phyloP scores from a whole-genome alignment of 2,888 invertebrate species.

The Patella ulyssiponensis region DNA sequence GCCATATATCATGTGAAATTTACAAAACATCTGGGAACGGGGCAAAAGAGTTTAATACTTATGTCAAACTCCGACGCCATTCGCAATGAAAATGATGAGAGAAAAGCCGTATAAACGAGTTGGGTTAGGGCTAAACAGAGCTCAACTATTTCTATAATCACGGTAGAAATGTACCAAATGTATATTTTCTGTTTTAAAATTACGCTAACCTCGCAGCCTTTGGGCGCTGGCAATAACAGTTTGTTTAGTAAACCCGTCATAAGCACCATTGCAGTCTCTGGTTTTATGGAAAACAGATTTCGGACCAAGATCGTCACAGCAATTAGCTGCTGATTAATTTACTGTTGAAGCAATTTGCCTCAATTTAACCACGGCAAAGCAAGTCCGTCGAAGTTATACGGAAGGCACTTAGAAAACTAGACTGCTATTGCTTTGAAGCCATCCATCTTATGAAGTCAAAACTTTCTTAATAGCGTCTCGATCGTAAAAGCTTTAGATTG shows the following conservation, averaged over 20 bases:
- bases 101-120: neutral
- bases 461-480: constrained; percentile 11
- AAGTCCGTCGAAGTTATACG: neutral
- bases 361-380: constrained; percentile 14
- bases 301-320: neutral
- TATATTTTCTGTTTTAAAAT: constrained; percentile 7
- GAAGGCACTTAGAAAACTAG: neutral
- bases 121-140: too few relatives aligned
- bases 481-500: constrained; percentile 7
- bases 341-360: constrained; percentile 26
- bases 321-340: constrained; percentile 26
- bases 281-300: constrained; percentile 5
- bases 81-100: constrained; percentile 10
- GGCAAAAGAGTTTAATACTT: neutral
- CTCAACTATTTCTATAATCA: too few relatives aligned
- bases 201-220: neutral
- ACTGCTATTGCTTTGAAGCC: constrained; percentile 1
- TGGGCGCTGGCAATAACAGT: constrained; percentile 5
- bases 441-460: neutral
- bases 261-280: neutral
- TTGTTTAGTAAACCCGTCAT: constrained; percentile 12
- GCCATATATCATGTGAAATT: constrained; percentile 5
- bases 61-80: constrained; percentile 9
- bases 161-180: neutral
- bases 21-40: neutral